Conservation (phyloP, 2,797 vertebrate genomes). For the Amblyopsis hoosieri region DNA sequence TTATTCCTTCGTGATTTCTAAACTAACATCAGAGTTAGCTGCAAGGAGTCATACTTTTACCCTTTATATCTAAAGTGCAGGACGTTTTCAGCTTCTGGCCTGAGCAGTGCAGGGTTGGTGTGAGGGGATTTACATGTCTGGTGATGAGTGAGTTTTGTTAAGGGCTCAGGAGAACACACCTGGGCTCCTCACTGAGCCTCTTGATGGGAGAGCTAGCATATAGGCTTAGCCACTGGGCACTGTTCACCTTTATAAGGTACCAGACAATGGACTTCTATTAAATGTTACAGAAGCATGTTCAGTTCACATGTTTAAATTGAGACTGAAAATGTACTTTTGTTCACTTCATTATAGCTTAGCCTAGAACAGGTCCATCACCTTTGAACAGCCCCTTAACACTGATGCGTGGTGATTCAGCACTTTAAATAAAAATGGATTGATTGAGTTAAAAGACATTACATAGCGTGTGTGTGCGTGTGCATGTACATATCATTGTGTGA, state of each 20-base stretch:
- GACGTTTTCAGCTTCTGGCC: conserved; percentile 18
- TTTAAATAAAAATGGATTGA: too few species aligned
- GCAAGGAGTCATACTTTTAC: neutral
- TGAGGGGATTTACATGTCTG: conserved; percentile 35
- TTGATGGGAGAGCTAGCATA: conserved; percentile 43
- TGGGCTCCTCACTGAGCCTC: conserved; percentile 51
- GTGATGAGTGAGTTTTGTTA: conserved; percentile 25
- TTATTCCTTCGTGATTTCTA: neutral
- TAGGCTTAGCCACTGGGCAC: conserved; percentile 6
- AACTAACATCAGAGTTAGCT: too few species aligned
- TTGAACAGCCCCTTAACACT: too few species aligned
- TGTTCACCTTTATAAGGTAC: conserved; percentile 42
- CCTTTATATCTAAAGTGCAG: neutral
- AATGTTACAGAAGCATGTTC: neutral
- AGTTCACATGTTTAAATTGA: too few species aligned
- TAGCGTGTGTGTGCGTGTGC: too few species aligned
- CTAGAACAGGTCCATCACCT: too few species aligned
- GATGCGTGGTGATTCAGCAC: too few species aligned
- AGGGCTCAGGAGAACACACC: conserved; percentile 51
- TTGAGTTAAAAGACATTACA: too few species aligned
- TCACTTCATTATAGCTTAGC: neutral
- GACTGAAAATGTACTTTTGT: neutral
- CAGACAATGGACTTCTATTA: conserved; percentile 24
- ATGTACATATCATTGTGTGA: neutral
- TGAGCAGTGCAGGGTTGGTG: conserved; percentile 30